Percentiles rank a stretch among this genome's conserved stretches.
phyloP scores from a whole-genome alignment of 2,113 vertebrate species.

The cattle (Bos taurus) region ARS-UCD2.0 NC_037348.1:58093001-58093500 shows the following conservation, averaged over 20 bases:
- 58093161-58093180: neutral
- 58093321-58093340: neutral
- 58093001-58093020: neutral
- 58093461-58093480: neutral
- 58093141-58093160: neutral
- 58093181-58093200: neutral
- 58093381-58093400: neutral
- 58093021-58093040: neutral
- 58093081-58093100: neutral
- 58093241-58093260: neutral
- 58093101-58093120: neutral
- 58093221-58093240: slow-evolving; percentile 29
- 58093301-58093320: neutral
- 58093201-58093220: neutral
- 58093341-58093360: neutral
- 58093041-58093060: slow-evolving; percentile 17
- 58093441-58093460: neutral
- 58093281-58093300: slow-evolving; percentile 6
- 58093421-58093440: neutral
- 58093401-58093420: neutral
- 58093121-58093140: neutral
- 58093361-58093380: neutral
- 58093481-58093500: neutral
- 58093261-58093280: neutral
- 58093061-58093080: neutral